Base-by-base conservation (phyloP, 2,113 vertebrate genomes). In the Melanotaenia duboulayi region DNA sequence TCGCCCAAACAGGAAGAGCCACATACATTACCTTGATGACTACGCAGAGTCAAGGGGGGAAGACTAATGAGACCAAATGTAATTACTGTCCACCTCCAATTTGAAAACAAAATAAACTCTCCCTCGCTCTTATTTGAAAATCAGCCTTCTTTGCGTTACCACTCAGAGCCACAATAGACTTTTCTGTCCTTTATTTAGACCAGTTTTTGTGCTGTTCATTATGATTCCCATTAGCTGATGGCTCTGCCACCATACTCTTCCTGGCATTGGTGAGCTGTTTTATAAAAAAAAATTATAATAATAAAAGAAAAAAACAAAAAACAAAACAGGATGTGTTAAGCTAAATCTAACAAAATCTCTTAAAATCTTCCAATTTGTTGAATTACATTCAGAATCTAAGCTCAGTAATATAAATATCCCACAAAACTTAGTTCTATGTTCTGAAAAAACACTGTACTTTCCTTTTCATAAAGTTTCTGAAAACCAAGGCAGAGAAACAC, bases 11-110 rank as follows among this genome's bases (percentile, higher is more conserved):
- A 87, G 88, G 90, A 91, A 92, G 87, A 85, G 73, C 91, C 90
- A 91, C 91, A 92, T 93, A 93, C 92, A 94, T 94, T 93, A 93
- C 87, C 91, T 85, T 92, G 91, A 94, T 93, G 88, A 91, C 82
- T 78, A 78, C 51, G 67, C 76, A 66, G 85, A 91, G 90, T 92
- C 91, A 88, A 82, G 88, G 84, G 89, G 83, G 86, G 61, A 71
- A 80, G 22, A 84, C 90, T 92, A 92, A 94, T 93, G 90, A 94
- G 86, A 78, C 78, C 54, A 89, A 93, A 95, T 94, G 91, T 90
- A 91, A 95, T 95, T 94, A 92, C 86, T 77, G 75, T 78, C 88
- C 89, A 89, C 74, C 90, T 91, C 82, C 62, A 66, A 83, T 89
- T 90, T 85, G 81, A 90, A 93, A 91, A 92, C 77, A 90, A 89